Percentiles rank a stretch among this genome's conserved stretches.
phyloP scores from a whole-genome alignment of 2,113 vertebrate genomes.

The Catharus fuscescens region DNA sequence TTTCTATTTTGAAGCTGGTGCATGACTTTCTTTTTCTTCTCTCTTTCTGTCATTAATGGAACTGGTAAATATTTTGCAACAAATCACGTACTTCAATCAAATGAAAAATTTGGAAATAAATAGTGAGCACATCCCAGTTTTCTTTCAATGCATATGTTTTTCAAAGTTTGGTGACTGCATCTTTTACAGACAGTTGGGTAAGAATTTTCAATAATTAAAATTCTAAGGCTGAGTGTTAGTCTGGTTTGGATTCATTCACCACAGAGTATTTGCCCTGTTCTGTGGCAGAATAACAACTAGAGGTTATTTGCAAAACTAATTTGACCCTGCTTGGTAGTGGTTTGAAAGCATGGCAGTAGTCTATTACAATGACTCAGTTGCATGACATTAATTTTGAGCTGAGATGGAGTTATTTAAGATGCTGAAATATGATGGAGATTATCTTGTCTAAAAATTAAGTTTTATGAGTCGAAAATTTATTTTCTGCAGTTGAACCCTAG shows the following conservation, averaged over 20 bases:
- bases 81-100: not conserved
- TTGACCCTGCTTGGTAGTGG: not conserved
- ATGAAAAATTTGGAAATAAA: not conserved
- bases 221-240: not conserved
- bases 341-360: not conserved
- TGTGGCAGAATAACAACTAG: not conserved
- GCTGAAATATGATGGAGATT: not conserved
- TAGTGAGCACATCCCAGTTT: not conserved
- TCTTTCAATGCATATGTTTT: not conserved
- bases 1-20: not conserved
- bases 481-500: not conserved
- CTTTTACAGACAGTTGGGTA: not conserved
- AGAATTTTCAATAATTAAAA: not conserved
- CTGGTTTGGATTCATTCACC: not conserved
- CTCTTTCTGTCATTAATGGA: not conserved
- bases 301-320: not conserved
- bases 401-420: not conserved
- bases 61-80: not conserved
- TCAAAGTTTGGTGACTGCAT: not conserved
- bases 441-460: not conserved
- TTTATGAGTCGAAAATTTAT: not conserved
- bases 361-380: not conserved
- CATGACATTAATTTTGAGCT: not conserved
- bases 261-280: not conserved
- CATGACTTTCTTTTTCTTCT: not conserved